Evolutionary conservation across 2,888 invertebrate species (phyloP).

Genomic region (Nineta flava): DNA sequence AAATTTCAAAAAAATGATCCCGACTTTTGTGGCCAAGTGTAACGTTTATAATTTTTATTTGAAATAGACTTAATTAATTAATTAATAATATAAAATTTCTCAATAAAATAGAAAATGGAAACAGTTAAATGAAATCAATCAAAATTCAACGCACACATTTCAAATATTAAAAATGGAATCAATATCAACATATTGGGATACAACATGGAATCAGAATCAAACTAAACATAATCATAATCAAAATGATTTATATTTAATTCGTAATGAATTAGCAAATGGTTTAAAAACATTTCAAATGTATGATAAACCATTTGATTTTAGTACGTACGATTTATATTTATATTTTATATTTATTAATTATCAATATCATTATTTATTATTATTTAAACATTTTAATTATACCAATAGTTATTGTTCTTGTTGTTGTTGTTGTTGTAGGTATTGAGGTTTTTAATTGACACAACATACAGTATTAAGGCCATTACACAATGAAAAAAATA

Average conservation of each 20-base stretch:
- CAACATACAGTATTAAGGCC: too few relatives aligned
- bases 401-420: too few relatives aligned
- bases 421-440: too few relatives aligned
- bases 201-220: constrained; percentile 31
- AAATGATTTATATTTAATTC: constrained; percentile 52
- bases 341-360: background rate
- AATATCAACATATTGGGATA: constrained; percentile 63
- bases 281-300: constrained; percentile 62
- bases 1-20: too few relatives aligned
- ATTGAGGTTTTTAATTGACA: too few relatives aligned
- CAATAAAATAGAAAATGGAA: constrained; percentile 49
- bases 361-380: background rate
- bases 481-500: too few relatives aligned
- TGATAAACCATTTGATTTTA: constrained; percentile 61
- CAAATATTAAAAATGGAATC: constrained; percentile 64
- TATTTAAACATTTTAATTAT: background rate
- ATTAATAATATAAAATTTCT: too few relatives aligned
- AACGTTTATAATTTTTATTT: background rate
- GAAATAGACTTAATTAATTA: background rate
- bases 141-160: constrained; percentile 39
- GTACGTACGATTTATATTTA: constrained; percentile 31
- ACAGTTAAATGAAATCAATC: constrained; percentile 38
- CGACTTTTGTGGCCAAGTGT: too few relatives aligned
- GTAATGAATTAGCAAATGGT: constrained; percentile 57
- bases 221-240: constrained; percentile 33